Evolutionary conservation across 2,113 vertebrate species (phyloP), one percentile per base, ranked within the genome.

Genomic region (Poicephalus gulielmi): DNA sequence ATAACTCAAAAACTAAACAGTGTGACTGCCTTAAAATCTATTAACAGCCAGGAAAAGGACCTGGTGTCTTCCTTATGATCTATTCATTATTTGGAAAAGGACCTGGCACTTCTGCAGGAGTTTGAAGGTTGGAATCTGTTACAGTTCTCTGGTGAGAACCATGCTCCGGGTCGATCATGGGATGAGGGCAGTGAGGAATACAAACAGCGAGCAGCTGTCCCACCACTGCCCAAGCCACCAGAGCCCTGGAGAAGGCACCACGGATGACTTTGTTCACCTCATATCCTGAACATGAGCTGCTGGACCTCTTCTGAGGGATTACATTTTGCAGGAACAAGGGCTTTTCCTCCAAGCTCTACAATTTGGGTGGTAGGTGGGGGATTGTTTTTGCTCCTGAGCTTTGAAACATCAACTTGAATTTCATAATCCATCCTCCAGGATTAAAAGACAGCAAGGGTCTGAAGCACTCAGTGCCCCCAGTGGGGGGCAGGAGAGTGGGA

Each of bases 101-200:
- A 49, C 17, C 6, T 3, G 9, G 53, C 13, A n/a, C 8, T 84
- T 81, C 17, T 33, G 14, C 11, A 25, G 55, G 35, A 41, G 18
- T 57, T 62, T 2, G 2, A 76, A 87, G 44, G 10, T 8, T 73
- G 57, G 13, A 68, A 50, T 46, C 57, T 17, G 5, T 1, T 4
- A n/a, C 22, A 71, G n/a, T 8, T 70, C 7, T 0, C 31, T 22
- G 15, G 13, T 1, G 1, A 43, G 30, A 43, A 59, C 20, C 24
- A 22, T 3, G 0, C 13, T 6, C 9, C 10, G 13, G 16, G 23
- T 28, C 0, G 0, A 12, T 27, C 5, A 30, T 17, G 19, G 50
- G 10, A 9, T 24, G 11, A 17, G 13, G 18, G 4, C 24, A 70
- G 24, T 0, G 2, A 50, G 52, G 24, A 41, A 24, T 17, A 47